Base-by-base conservation (phyloP, 1,140 invertebrate species). In the Drosophila seguyi region DNA sequence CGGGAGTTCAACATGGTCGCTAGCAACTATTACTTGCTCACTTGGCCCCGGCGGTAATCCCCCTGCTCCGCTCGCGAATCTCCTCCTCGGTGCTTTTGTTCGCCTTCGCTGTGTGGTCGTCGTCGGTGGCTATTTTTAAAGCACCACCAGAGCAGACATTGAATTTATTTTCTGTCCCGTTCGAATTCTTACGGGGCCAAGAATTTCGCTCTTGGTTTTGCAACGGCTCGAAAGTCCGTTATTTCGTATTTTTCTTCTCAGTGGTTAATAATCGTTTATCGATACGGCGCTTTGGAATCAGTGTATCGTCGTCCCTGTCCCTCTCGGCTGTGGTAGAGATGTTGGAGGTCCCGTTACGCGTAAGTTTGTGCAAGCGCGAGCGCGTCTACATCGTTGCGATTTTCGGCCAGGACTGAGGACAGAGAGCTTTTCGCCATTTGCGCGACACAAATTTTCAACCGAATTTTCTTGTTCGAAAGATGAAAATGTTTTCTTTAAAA, bases 361-460 rank as follows among this genome's bases (percentile, higher is more conserved):
- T 61, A 18, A 13, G n/a, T 13, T 11, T 7, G 55, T 7, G 29
- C 60, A 27, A 41, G 16, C 74, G 80, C 77, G 83, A 72, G 47
- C 71, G 78, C 77, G 88, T 92, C 87, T 81, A 90, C 81, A 91
- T 92, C 87, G 91, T 84, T 91, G 81, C 87, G 80, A 84, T 81
- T 92, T 90, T 92, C 87, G 88, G 84, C 84, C 84, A 92, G 91
- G 91, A 92, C 91, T 92, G 91, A 92, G 11, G 27, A 61, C 27
- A 29, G 66, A 69, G 77, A 92, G 91, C 84, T 90, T 88, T 88
- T 80, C 52, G 69, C 60, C 61, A 55, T 86, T 88, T 85, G 65
- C 66, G 85, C 86, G 86, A 90, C 78, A 90, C 81, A 90, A 85
- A 85, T 90, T 72, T 79, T 79, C 75, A 50, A 18, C 67, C 66